phyloP scores from a whole-genome alignment of 2,113 vertebrate genomes.

The Brachyhypopomus occidentalis region DNA sequence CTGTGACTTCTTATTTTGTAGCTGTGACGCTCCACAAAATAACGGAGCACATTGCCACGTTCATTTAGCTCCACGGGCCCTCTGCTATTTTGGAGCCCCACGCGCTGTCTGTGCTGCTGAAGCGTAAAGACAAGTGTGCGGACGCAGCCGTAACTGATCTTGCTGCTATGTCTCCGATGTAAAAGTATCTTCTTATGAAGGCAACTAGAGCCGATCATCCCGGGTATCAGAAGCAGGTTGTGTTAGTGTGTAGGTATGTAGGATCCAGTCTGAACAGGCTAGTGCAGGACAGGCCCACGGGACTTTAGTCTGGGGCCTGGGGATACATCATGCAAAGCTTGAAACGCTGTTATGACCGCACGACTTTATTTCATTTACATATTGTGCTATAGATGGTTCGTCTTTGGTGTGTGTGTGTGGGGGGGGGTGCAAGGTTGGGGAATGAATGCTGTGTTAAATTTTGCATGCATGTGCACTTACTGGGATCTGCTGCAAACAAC shows the following conservation, averaged over 20 bases:
- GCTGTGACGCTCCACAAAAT: not conserved
- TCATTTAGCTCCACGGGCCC: not conserved
- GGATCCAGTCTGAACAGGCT: constrained; percentile 38
- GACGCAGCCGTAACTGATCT: constrained; percentile 16
- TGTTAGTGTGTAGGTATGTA: not conserved
- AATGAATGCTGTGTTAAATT: too few species aligned
- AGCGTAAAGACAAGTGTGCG: not conserved
- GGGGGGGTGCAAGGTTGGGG: too few species aligned
- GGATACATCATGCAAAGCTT: not conserved
- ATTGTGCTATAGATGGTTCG: not conserved
- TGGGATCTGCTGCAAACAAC: too few species aligned
- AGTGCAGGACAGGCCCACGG: not conserved
- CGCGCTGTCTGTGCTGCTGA: not conserved
- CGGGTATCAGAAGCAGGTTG: constrained; percentile 5
- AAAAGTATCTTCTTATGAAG: constrained; percentile 4
- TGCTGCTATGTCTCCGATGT: not conserved
- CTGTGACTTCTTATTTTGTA: not conserved
- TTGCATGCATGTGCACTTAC: too few species aligned
- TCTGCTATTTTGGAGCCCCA: too few species aligned
- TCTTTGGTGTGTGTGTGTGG: too few species aligned
- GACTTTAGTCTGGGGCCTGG: not conserved
- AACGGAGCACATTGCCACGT: not conserved
- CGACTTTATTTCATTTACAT: not conserved
- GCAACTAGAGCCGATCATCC: constrained; percentile 3
- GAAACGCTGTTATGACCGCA: not conserved